A percentile compares a stretch with the other conserved stretches of the same genome.
These are phyloP conservation scores for Meriones psammophilus DNA, from an alignment of 2,797 vertebrate genomes.

Conservation along the genomic window DNA sequence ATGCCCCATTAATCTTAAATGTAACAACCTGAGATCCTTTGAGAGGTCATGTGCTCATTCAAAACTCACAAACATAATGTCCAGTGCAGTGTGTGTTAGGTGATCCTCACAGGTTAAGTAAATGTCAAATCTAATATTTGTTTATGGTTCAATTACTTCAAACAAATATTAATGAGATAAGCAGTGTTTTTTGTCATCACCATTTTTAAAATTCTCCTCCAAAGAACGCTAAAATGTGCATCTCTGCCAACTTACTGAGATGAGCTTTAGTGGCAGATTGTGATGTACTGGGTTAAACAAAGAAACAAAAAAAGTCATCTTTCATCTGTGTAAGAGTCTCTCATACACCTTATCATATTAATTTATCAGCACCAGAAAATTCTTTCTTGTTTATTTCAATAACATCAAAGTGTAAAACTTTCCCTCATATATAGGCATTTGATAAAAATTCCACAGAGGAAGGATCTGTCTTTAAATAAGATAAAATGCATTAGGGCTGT, in stretches of 20 bases:
- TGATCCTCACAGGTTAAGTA: not conserved
- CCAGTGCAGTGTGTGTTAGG: not conserved
- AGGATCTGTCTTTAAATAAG: not conserved
- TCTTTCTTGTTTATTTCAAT: not conserved
- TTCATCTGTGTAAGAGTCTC: not conserved
- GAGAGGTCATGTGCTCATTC: constrained; percentile 76
- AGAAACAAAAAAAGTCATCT: not conserved
- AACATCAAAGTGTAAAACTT: not conserved
- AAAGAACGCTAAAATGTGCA: not conserved
- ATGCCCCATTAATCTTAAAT: constrained; percentile 83
- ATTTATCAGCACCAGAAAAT: constrained; percentile 9
- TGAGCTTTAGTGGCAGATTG: not conserved
- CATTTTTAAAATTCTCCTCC: not conserved
- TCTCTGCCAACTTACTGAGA: not conserved
- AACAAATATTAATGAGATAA: not conserved
- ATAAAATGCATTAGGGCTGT: not conserved
- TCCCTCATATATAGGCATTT: not conserved
- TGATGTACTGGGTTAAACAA: not conserved
- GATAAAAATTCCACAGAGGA: constrained; percentile 14
- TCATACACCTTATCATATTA: not conserved
- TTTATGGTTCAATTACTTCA: not conserved
- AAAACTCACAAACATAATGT: constrained; percentile 74
- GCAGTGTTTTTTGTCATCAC: not conserved
- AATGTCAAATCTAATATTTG: not conserved
- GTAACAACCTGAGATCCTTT: constrained; percentile 77